A percentile compares a stretch with the other conserved stretches of the same genome.
These are phyloP conservation scores for Alligator mississippiensis DNA, from an alignment of 2,113 vertebrate genomes.

Conservation along the genomic window DNA sequence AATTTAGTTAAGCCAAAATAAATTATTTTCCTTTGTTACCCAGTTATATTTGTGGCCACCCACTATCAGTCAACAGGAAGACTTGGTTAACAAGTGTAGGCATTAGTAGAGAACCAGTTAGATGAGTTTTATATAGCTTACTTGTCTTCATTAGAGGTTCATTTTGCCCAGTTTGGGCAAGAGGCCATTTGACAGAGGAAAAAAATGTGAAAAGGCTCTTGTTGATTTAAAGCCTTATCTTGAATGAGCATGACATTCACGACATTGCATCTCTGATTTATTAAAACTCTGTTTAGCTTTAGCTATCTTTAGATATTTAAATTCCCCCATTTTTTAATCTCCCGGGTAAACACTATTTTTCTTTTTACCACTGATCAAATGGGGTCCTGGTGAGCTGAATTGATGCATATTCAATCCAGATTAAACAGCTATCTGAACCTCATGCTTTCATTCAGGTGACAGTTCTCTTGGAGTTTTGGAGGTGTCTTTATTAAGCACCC, in stretches of 20 bases:
- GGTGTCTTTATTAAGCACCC: background rate
- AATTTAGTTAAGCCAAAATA: background rate
- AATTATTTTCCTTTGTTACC: background rate
- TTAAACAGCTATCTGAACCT: background rate
- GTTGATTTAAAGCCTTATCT: background rate
- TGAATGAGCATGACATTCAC: accelerated
- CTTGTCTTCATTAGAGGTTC: background rate
- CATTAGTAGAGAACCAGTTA: background rate
- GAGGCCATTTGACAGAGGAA: background rate
- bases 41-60: background rate
- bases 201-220: background rate
- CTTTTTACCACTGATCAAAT: background rate
- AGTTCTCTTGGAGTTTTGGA: background rate
- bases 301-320: background rate
- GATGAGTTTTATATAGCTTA: background rate
- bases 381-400: background rate
- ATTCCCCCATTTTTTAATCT: background rate
- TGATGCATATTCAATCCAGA: background rate
- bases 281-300: background rate
- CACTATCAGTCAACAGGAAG: background rate
- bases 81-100: background rate
- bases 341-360: background rate
- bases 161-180: background rate
- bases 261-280: background rate
- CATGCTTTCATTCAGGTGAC: background rate